Evolutionary conservation across 2,888 invertebrate genomes (phyloP), one percentile per base, ranked within the genome.

Genomic region (Cephus sareptanus): DNA sequence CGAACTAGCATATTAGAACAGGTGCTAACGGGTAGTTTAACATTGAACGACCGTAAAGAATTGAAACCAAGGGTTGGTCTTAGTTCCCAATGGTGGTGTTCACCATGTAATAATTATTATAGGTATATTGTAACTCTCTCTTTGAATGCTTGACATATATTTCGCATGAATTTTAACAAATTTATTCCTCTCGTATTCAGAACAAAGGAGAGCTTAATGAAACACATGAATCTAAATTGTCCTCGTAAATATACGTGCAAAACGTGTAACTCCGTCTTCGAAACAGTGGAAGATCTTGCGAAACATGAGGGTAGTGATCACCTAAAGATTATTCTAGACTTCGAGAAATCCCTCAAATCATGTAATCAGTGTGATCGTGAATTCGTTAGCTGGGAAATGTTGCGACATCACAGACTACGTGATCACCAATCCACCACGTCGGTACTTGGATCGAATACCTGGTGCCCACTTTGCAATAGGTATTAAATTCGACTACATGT

Each of bases 61-160:
- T 69, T 84, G 9, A 82, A 85, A 35, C 77, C 85, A 6, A 85
- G 83, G 77, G 69, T 79, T 30, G 85, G 84, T 69, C 80, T 86
- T 11, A 87, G 83, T 33, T 89, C 89, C 6, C 83, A 89, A 74
- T 90, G 88, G 89, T 88, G 88, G 87, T 90, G 89, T n/a, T 83
- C 89, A n/a, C 88, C 89, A 3, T 90, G 90, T 77, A 90, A 90
- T 81, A 87, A 80, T 85, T 90, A 90, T 79, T 90, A 85, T 71
- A 87, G 86, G 89, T 89, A 81, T 68, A 69, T 56, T 75, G 56
- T 74, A 34, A 40, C 15, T 23, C 31, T 74, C 11, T 33, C 37
- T 76, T 34, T 35, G 30, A 34, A 3, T 4, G 23, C 76, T 37
- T 75, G 80, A 75, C 69, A 40, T 34, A 68, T 56, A 30, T 34